Evolutionary conservation across 2,888 invertebrate genomes (phyloP).

Genomic region (Fragum sueziense): DNA sequence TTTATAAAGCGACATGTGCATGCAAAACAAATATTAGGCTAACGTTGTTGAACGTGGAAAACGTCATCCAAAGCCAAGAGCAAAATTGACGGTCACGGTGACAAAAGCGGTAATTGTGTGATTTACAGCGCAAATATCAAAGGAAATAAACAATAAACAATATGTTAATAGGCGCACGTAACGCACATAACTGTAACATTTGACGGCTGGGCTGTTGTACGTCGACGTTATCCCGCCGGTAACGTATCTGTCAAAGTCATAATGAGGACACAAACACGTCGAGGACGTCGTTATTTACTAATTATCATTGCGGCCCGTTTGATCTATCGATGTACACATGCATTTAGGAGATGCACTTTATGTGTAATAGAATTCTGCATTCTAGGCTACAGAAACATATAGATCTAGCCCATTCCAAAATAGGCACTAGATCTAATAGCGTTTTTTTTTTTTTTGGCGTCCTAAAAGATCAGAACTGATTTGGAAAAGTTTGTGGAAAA

Average conservation of each 20-base stretch:
- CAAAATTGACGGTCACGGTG: conserved; percentile 1
- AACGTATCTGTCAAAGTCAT: conserved; percentile 7
- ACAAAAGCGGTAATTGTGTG: conserved; percentile 15
- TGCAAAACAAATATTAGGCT: too few relatives aligned
- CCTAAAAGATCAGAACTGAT: too few relatives aligned
- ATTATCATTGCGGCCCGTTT: not conserved
- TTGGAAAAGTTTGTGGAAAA: too few relatives aligned
- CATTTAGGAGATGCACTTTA: too few relatives aligned
- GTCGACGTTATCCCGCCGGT: not conserved
- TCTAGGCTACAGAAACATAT: too few relatives aligned
- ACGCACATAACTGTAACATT: not conserved
- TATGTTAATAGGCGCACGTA: conserved; percentile 14
- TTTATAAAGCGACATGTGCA: too few relatives aligned
- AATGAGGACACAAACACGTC: conserved; percentile 22
- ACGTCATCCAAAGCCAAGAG: not conserved
- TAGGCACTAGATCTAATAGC: too few relatives aligned
- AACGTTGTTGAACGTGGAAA: too few relatives aligned
- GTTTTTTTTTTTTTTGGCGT: too few relatives aligned
- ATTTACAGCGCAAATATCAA: not conserved
- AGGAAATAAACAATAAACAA: conserved; percentile 3
- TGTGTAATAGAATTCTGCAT: too few relatives aligned
- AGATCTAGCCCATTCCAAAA: too few relatives aligned
- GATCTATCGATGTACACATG: not conserved
- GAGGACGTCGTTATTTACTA: conserved; percentile 4
- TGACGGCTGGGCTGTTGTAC: conserved; percentile 11